Percentiles rank a stretch among this genome's conserved stretches.
Conservation (phyloP, 37 sponge, comb jelly and placozoan genomes). For the Agelas oroides region DNA sequence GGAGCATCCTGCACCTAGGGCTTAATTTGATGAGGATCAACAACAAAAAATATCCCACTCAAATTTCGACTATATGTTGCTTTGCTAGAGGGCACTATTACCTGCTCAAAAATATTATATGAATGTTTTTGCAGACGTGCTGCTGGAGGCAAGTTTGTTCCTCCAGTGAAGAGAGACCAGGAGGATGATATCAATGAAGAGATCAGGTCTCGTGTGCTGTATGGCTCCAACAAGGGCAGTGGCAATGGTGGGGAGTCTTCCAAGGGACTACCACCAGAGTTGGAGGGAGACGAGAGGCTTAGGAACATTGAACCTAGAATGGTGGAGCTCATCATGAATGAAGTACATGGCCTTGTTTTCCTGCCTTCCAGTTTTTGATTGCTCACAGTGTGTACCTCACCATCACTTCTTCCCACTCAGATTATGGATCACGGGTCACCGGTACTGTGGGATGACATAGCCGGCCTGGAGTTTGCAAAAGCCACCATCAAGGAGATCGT, state of each 20-base stretch:
- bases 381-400: not conserved
- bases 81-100: no score
- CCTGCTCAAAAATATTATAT: no score
- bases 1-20: no score
- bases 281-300: conserved; percentile 84
- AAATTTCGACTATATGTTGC: no score
- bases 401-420: conserved; percentile 27
- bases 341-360: conserved; percentile 46
- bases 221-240: conserved; percentile 5
- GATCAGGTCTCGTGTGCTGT: conserved; percentile 32
- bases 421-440: conserved; percentile 95
- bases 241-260: not conserved
- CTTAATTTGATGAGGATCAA: no score
- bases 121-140: conserved; percentile 8
- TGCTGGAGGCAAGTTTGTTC: conserved; percentile 68
- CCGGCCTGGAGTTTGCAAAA: conserved; percentile 97
- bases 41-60: no score
- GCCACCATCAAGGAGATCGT: conserved; percentile 95
- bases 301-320: conserved; percentile 90
- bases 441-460: conserved; percentile 95
- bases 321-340: conserved; percentile 95
- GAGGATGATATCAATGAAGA: conserved; percentile 34
- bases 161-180: conserved; percentile 62
- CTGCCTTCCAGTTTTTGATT: no score
- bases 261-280: conserved; percentile 57